Evolutionary conservation across 1,140 invertebrate genomes (phyloP).

Genomic region (Spodoptera frugiperda): DNA sequence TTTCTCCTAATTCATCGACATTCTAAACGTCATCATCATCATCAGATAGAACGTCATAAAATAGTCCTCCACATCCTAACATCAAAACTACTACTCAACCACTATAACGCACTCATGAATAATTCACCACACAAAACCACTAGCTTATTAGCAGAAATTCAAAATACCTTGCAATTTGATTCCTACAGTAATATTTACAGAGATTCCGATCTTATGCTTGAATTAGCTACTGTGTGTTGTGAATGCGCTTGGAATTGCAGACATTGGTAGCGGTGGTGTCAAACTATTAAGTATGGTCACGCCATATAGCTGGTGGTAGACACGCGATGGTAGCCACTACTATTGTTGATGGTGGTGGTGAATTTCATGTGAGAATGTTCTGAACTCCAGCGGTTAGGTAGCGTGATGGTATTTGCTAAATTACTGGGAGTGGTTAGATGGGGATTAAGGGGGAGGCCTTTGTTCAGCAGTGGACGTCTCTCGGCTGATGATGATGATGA

Average conservation of each 20-base stretch:
- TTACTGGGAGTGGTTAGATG: too few relatives aligned
- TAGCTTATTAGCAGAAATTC: not conserved
- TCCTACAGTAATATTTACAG: not conserved
- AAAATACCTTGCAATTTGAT: conserved; percentile 7
- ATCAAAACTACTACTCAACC: not conserved
- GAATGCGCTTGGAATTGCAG: conserved; percentile 58
- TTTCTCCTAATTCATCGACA: too few relatives aligned
- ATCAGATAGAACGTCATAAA: too few relatives aligned
- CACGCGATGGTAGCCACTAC: conserved; percentile 56
- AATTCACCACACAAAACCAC: not conserved
- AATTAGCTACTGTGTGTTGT: conserved; percentile 42
- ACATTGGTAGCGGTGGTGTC: conserved; percentile 56
- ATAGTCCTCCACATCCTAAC: not conserved
- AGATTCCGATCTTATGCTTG: conserved; percentile 25
- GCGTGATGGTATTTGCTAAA: too few relatives aligned
- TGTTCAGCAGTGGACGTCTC: too few relatives aligned
- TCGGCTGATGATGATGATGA: too few relatives aligned
- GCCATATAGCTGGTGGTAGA: conserved; percentile 30
- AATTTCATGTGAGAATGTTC: too few relatives aligned
- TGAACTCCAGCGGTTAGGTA: too few relatives aligned
- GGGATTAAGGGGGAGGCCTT: too few relatives aligned
- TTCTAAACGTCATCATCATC: too few relatives aligned
- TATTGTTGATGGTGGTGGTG: not conserved
- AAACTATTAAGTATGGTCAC: conserved; percentile 60
- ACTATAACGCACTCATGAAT: not conserved